Percentiles rank a stretch among this genome's conserved stretches.
Evolutionary conservation across 2,888 invertebrate species (phyloP).

Genomic region (Plemyria rubiginata): DNA sequence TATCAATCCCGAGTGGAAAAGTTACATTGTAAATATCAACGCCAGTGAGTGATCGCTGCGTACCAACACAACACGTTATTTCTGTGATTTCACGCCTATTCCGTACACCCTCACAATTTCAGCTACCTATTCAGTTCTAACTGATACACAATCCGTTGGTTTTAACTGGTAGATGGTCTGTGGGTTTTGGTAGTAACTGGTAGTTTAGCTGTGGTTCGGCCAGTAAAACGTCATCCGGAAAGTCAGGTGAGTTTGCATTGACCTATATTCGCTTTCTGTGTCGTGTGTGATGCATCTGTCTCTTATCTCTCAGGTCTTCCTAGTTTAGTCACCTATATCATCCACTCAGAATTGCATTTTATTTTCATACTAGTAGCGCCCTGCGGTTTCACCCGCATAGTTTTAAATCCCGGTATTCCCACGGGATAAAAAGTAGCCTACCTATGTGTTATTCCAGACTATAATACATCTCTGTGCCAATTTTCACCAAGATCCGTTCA

Average conservation of each 20-base stretch:
- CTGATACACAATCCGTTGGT: not conserved
- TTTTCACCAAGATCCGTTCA: no score
- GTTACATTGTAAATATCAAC: constrained; percentile 30
- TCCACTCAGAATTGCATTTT: no score
- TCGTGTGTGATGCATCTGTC: not conserved
- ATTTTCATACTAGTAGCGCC: no score
- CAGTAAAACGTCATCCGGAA: constrained; percentile 1
- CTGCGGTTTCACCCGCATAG: no score
- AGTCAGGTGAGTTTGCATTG: constrained; percentile 6
- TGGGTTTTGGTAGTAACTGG: constrained; percentile 1
- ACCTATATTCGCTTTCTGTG: constrained; percentile 2
- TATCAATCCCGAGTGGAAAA: constrained; percentile 30
- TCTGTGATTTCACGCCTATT: not conserved
- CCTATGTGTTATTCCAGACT: no score
- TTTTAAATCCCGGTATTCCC: no score
- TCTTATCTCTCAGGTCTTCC: no score
- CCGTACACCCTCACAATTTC: not conserved
- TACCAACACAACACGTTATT: constrained; percentile 34
- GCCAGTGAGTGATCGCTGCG: constrained; percentile 36
- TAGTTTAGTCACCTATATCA: no score
- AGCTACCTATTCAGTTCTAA: not conserved
- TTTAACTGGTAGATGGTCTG: constrained; percentile 1
- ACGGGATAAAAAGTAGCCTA: no score
- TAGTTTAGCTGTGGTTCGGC: not conserved
- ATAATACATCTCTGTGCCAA: no score